Percentiles rank a stretch among this genome's conserved stretches.
These are phyloP conservation scores for Drosophila orosa DNA, from an alignment of 1,140 invertebrate genomes.

Conservation along the genomic window DNA sequence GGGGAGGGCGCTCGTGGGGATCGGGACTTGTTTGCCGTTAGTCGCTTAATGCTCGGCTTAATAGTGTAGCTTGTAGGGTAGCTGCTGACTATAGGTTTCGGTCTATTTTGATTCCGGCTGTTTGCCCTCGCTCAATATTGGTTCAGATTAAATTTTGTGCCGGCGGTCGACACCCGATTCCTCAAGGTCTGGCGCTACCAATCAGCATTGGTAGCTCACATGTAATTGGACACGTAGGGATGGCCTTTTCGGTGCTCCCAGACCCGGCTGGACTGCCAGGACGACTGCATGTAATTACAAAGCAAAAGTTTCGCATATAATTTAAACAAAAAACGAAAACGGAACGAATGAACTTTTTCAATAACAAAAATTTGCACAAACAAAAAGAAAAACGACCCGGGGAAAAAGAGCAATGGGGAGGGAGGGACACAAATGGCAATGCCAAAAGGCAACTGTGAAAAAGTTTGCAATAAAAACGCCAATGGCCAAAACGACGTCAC, in stretches of 20 bases:
- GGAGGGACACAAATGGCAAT: conserved; percentile 49
- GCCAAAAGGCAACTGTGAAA: conserved; percentile 67
- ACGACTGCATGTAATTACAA: conserved; percentile 76
- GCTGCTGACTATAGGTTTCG: conserved; percentile 40
- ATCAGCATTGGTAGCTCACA: conserved; percentile 30
- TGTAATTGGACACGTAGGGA: conserved; percentile 42
- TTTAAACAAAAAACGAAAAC: conserved; percentile 61
- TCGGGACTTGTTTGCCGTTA: conserved; percentile 59
- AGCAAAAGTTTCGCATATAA: conserved; percentile 76
- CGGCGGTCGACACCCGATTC: conserved; percentile 5
- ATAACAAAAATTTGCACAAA: conserved; percentile 69
- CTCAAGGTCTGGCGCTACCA: conserved; percentile 20
- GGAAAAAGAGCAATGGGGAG: conserved; percentile 20
- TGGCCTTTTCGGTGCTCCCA: conserved; percentile 12
- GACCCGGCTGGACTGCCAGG: neutral
- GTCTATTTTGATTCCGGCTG: conserved; percentile 55
- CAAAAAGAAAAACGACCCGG: conserved; percentile 16
- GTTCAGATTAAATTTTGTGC: conserved; percentile 43
- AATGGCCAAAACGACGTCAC: conserved; percentile 67
- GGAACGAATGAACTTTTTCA: conserved; percentile 67
- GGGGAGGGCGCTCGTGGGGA: neutral
- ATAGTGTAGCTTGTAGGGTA: conserved; percentile 54
- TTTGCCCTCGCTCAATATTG: conserved; percentile 63
- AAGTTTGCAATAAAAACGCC: conserved; percentile 77
- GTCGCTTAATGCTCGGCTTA: conserved; percentile 68